phyloP scores from a whole-genome alignment of 1,140 invertebrate genomes.

The Campodea augens region DNA sequence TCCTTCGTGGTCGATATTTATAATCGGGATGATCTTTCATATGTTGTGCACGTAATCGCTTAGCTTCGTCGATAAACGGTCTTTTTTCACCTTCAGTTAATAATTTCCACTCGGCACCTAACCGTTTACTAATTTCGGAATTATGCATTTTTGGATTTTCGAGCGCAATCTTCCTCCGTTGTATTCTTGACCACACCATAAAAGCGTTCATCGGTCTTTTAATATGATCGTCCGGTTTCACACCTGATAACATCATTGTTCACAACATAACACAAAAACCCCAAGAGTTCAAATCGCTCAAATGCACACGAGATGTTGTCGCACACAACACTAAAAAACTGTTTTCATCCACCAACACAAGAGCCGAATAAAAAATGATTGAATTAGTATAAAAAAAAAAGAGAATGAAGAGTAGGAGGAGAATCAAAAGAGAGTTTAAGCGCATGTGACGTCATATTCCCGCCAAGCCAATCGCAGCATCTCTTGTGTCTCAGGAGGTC shows the following conservation, averaged over 20 bases:
- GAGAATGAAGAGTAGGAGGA: too few species aligned
- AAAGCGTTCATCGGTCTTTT: constrained; percentile 49
- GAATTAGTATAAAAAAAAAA: too few species aligned
- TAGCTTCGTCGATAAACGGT: constrained; percentile 95
- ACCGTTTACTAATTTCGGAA: constrained; percentile 76
- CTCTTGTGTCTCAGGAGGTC: too few species aligned
- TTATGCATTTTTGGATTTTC: constrained; percentile 76
- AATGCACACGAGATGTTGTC: too few species aligned
- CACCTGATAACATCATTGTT: background rate
- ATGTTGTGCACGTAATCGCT: constrained; percentile 61
- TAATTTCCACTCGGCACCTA: constrained; percentile 79
- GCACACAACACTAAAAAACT: too few species aligned
- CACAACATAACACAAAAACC: too few species aligned
- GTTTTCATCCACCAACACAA: too few species aligned
- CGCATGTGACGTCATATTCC: too few species aligned
- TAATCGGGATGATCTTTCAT: constrained; percentile 56
- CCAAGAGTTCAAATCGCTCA: too few species aligned
- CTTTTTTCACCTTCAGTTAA: constrained; percentile 70
- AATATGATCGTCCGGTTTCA: constrained; percentile 27
- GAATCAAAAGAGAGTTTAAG: too few species aligned
- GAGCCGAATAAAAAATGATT: too few species aligned
- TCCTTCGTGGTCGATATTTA: constrained; percentile 46
- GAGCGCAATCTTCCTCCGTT: constrained; percentile 51
- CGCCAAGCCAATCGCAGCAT: too few species aligned
- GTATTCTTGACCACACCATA: constrained; percentile 47